Evolutionary conservation across 2,113 vertebrate genomes (phyloP).

Genomic region (Microcebus griseorufus): DNA sequence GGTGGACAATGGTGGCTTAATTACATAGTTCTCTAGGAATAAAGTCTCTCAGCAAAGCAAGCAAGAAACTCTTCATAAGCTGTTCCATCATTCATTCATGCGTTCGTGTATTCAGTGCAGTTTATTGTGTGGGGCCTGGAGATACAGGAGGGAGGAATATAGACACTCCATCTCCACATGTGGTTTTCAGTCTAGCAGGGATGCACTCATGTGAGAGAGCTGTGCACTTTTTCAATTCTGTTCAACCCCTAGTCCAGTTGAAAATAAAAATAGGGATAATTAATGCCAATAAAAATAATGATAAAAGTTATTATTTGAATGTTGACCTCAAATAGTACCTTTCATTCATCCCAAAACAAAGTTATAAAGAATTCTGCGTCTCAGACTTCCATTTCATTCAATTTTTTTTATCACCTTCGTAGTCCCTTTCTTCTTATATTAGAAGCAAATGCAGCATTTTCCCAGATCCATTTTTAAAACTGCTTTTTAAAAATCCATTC

Average conservation of each 20-base stretch:
- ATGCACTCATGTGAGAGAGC: too few relatives aligned
- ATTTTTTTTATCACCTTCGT: neutral
- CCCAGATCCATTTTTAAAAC: neutral
- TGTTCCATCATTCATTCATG: neutral
- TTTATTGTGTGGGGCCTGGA: neutral
- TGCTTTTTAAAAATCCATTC: neutral
- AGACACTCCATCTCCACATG: fast-evolving
- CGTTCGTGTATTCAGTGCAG: neutral
- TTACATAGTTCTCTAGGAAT: neutral
- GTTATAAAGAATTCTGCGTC: neutral
- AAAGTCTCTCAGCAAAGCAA: neutral
- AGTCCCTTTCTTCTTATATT: too few relatives aligned
- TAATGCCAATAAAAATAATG: neutral
- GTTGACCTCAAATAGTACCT: neutral
- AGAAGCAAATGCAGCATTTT: neutral
- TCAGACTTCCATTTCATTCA: neutral
- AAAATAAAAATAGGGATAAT: neutral
- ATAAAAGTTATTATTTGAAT: too few relatives aligned
- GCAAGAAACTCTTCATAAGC: neutral
- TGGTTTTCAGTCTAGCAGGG: fast-evolving
- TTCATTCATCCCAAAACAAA: neutral
- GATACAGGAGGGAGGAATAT: neutral
- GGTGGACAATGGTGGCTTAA: neutral
- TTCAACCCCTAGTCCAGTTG: fast-evolving
- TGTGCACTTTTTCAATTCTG: too few relatives aligned